Evolutionary conservation across 2,888 invertebrate genomes (phyloP).

Genomic region (Drosophila borealis): DNA sequence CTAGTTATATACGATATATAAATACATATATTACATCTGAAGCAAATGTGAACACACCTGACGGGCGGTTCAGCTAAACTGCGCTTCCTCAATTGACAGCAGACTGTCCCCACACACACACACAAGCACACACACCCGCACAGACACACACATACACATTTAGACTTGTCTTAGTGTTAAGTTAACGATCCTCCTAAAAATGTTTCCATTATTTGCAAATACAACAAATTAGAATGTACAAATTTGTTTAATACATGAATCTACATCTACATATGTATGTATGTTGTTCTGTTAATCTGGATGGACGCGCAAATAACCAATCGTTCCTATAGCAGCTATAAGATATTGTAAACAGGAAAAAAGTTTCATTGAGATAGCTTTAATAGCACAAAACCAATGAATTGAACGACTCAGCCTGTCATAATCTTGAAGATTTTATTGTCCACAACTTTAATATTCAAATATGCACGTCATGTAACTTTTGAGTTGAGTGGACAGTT

Average conservation of each 20-base stretch:
- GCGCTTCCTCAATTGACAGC: constrained; percentile 46
- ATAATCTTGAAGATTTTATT: not conserved
- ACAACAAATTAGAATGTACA: constrained; percentile 66
- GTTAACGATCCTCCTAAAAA: constrained; percentile 32
- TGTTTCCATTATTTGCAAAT: constrained; percentile 57
- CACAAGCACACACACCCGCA: not conserved
- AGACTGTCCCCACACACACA: constrained; percentile 32
- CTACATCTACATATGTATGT: not conserved
- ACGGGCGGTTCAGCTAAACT: constrained; percentile 14
- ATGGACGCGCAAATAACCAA: no score
- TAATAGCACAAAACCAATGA: no score
- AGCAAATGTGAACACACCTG: constrained; percentile 38
- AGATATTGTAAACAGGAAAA: no score
- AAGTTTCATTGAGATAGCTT: no score
- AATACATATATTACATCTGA: constrained; percentile 12
- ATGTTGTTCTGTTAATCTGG: not conserved
- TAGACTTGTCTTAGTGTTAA: constrained; percentile 60
- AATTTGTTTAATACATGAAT: constrained; percentile 40
- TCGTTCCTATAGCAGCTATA: no score
- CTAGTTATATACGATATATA: constrained; percentile 29
- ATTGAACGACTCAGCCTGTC: no score
- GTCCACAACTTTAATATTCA: no score
- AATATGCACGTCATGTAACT: no score
- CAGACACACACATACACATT: constrained; percentile 13
- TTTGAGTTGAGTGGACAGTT: no score